Evolutionary conservation across 2,888 invertebrate species (phyloP).

Genomic region (Rhopalosiphum nymphaeae): DNA sequence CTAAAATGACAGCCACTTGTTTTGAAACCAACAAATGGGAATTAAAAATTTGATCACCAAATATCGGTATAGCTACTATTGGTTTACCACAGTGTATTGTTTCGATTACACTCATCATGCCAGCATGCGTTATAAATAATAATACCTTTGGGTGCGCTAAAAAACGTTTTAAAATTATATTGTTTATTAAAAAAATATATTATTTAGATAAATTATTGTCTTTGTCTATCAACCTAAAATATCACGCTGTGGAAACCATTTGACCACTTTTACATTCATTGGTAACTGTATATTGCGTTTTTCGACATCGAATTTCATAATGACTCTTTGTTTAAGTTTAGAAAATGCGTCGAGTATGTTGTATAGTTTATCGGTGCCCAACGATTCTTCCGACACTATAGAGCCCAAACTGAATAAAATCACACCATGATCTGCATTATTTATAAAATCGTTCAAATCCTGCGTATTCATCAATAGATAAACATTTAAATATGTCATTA

Average conservation of each 20-base stretch:
- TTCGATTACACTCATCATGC: constrained; percentile 48
- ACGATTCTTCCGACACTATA: constrained; percentile 8
- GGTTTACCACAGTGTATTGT: constrained; percentile 54
- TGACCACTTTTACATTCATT: constrained; percentile 48
- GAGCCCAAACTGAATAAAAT: constrained; percentile 58
- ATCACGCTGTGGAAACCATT: constrained; percentile 60
- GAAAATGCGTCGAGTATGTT: constrained; percentile 25
- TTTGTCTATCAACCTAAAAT: constrained; percentile 35
- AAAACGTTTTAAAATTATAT: background rate
- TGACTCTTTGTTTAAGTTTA: constrained; percentile 38
- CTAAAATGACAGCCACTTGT: constrained; percentile 22
- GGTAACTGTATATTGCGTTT: background rate
- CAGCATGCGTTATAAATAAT: constrained; percentile 52
- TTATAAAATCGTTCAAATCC: constrained; percentile 54
- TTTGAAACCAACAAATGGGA: constrained; percentile 26
- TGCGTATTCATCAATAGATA: background rate
- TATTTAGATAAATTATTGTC: background rate
- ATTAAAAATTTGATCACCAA: constrained; percentile 37
- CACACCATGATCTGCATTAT: constrained; percentile 23
- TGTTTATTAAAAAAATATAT: background rate
- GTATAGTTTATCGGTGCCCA: constrained; percentile 20
- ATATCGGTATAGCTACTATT: constrained; percentile 48
- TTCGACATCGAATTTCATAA: constrained; percentile 35
- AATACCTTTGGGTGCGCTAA: constrained; percentile 52
- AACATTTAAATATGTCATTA: background rate